Evolutionary conservation across 2,797 vertebrate species (phyloP), one percentile per base, ranked within the genome.

Genomic region (Zalophus californianus): DNA sequence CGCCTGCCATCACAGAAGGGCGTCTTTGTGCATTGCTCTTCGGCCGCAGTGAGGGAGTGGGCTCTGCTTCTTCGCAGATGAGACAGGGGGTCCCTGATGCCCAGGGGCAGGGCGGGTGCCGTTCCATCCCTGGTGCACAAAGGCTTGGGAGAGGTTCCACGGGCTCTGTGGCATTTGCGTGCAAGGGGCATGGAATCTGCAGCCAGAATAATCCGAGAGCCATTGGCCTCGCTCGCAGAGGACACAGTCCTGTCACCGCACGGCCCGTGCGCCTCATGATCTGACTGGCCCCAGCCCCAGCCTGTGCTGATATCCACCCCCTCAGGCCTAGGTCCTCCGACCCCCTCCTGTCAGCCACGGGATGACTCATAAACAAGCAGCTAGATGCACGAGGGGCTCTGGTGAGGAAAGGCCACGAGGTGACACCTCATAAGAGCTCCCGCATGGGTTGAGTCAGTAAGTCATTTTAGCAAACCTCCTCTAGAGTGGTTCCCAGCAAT

Each of bases 1-100:
- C 2, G 25, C 44, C 10, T 1, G 7, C 14, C 4, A 0, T 16
- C 15, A 7, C 6, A 1, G 11, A 29, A 3, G 16, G 1, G 14
- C 18, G 12, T 29, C 29, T 23, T 7, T 4, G 2, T 0, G 1
- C 15, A 0, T 11, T 0, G 15, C 1, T 8, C 72, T 50, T 20
- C 23, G 23, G 1, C 35, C 1, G 0, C 32, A 35, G 7, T 27
- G 54, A 15, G n/a, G 38, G 48, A 8, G 3, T 16, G 10, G 9
- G 9, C 5, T 35, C 29, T 3, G 23, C 27, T 70, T 11, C 15
- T 58, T n/a, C 7, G 9, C 41, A 32, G 14, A 6, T 1, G 52
- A 27, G 18, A 21, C 38, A 25, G 21, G 35, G 38, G 5, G 54
- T 32, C 38, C 70, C 38, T 2, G 70, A 41, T 25, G 10, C 44